Conservation (phyloP, 1,140 invertebrate species). For the Orchestia grillus region DNA sequence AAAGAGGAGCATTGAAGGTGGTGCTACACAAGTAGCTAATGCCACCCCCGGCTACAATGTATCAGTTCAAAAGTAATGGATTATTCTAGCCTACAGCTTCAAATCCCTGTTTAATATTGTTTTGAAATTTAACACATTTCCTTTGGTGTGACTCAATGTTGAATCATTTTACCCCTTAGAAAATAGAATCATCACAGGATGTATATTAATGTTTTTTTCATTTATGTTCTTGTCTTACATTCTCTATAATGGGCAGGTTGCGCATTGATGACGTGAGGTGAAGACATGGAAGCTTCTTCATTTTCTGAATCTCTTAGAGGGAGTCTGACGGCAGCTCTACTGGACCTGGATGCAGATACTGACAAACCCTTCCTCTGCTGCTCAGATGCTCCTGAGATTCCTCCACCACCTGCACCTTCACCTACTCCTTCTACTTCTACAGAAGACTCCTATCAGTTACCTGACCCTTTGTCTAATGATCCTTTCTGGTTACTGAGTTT, state of each 20-base stretch:
- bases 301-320: background rate
- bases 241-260: background rate
- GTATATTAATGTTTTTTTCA: too few species aligned
- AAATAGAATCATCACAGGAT: too few species aligned
- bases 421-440: background rate
- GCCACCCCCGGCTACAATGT: too few species aligned
- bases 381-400: background rate
- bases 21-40: too few species aligned
- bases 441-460: background rate
- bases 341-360: background rate
- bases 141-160: too few species aligned
- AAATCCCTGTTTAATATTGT: too few species aligned
- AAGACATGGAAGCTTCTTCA: background rate
- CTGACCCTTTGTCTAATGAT: background rate
- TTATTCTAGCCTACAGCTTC: too few species aligned
- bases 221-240: too few species aligned
- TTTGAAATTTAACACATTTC: too few species aligned
- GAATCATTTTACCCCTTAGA: too few species aligned
- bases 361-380: background rate
- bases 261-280: background rate
- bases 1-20: too few species aligned
- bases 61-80: too few species aligned
- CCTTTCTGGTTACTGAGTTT: background rate
- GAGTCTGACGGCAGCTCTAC: background rate
- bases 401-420: slow-evolving; percentile 32